phyloP scores from a whole-genome alignment of 1,140 invertebrate species.

The Scylla paramamosain region DNA sequence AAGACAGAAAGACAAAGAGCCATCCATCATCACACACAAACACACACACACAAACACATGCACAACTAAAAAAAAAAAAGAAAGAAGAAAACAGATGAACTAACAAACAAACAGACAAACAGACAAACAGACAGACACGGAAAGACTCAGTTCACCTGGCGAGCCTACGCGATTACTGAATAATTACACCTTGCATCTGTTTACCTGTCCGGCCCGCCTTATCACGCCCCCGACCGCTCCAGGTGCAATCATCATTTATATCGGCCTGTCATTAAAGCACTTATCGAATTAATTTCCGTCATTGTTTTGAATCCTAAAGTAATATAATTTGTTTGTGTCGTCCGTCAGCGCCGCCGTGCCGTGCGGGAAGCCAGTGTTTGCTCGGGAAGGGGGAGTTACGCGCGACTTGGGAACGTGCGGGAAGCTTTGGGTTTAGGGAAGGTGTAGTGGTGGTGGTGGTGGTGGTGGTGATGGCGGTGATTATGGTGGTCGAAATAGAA shows the following conservation, averaged over 20 bases:
- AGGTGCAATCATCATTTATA: background rate
- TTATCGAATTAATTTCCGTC: slow-evolving; percentile 23
- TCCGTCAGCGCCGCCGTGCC: background rate
- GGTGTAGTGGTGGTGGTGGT: background rate
- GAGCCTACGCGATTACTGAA: background rate
- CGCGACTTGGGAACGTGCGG: background rate
- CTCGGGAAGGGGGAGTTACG: background rate
- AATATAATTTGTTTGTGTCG: slow-evolving; percentile 15
- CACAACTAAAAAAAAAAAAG: no score
- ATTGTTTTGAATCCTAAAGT: background rate
- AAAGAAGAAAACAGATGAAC: no score
- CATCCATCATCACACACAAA: no score
- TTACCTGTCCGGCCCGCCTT: background rate
- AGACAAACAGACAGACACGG: background rate
- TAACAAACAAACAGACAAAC: background rate
- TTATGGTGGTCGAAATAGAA: background rate
- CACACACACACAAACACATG: no score
- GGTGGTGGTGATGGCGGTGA: background rate
- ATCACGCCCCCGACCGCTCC: background rate
- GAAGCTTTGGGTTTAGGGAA: background rate
- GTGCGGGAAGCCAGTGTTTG: background rate
- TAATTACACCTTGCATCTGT: slow-evolving; percentile 23
- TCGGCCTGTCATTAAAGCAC: background rate
- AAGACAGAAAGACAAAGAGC: no score
- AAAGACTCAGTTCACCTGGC: background rate